Percentiles rank a stretch among this genome's conserved stretches.
These are phyloP conservation scores for Parapristionchus giblindavisi DNA, from an alignment of 2,888 invertebrate genomes.

Conservation along the genomic window DNA sequence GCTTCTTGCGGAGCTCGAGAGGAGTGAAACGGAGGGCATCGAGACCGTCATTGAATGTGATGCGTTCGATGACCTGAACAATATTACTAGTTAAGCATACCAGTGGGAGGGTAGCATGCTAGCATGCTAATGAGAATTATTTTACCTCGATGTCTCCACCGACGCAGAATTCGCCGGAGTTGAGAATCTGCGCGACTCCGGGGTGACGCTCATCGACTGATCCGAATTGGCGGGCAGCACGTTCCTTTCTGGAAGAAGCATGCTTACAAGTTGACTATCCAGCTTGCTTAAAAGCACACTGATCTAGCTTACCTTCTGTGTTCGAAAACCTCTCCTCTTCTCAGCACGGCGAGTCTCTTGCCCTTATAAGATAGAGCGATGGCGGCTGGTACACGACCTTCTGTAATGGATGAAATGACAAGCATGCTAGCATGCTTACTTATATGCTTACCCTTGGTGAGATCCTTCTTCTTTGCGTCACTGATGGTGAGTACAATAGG, in stretches of 20 bases:
- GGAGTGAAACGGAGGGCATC: slow-evolving; percentile 93
- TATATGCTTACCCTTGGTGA: slow-evolving; percentile 27
- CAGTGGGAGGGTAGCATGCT: too few relatives aligned
- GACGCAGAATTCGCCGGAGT: slow-evolving; percentile 92
- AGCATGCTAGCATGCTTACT: too few relatives aligned
- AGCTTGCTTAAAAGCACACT: background rate
- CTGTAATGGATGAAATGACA: slow-evolving; percentile 6
- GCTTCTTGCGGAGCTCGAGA: slow-evolving; percentile 84
- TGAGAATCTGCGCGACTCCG: slow-evolving; percentile 81
- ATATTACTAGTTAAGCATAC: too few relatives aligned
- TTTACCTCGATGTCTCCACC: slow-evolving; percentile 85
- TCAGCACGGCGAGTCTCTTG: slow-evolving; percentile 71
- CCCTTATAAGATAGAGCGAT: slow-evolving; percentile 71
- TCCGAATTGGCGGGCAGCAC: slow-evolving; percentile 90
- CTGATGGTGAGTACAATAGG: slow-evolving; percentile 75
- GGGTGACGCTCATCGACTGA: slow-evolving; percentile 63
- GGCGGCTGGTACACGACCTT: slow-evolving; percentile 33
- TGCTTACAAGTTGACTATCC: background rate
- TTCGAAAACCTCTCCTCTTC: slow-evolving; percentile 43
- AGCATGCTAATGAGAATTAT: background rate
- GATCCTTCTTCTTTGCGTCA: slow-evolving; percentile 77
- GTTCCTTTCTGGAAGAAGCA: slow-evolving; percentile 74
- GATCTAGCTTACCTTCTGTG: slow-evolving; percentile 72
- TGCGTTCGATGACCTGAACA: slow-evolving; percentile 80
- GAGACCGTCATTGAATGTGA: slow-evolving; percentile 92